Base-by-base conservation (phyloP, 2,113 vertebrate species). In the Myiagra hebetior region DNA sequence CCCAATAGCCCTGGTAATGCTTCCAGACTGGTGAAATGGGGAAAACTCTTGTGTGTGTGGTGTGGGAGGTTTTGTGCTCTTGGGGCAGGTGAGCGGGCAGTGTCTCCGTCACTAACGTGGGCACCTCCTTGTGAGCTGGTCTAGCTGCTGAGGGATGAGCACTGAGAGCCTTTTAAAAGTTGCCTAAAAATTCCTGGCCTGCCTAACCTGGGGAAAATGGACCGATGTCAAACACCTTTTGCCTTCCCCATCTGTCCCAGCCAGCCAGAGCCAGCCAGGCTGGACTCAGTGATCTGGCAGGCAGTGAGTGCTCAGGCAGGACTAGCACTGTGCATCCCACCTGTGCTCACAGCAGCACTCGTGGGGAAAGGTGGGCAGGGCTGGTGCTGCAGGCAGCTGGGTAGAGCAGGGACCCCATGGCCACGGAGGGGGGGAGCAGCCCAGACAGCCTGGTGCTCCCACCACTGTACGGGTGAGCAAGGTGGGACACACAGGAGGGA, bases 31-130 rank as follows among this genome's bases (percentile, higher is more conserved):
- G 53, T 49, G 86, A 56, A 65, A 75, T 0, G 7, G 30, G 46
- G 31, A 22, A 57, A 57, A n/a, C 15, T n/a, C 17, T 15, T 1
- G 1, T 22, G 37, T 0, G 3, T 10, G 52, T 30, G 17, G 5
- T 33, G 37, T 28, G 52, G 37, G 64, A 22, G 18, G 7, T 3
- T 68, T 75, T 7, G 6, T 27, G 39, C 18, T 57, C 83, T 86
- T 59, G 72, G 33, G 35, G 41, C 35, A 23, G 55, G 21, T 4
- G 8, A 47, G 19, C 0, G 49, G 55, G 8, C 5, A 15, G 33
- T 2, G 3, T 18, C n/a, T 22, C 27, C 6, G 2, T 10, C 0
- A 0, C 21, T n/a, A 16, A 5, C 0, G 0, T 47, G 56, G 55
- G 33, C 47, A 84, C 5, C n/a, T 53, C 76, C 56, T 21, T 16